These are phyloP conservation scores for Lethocerus indicus DNA, from an alignment of 1,140 invertebrate genomes.

Conservation along the genomic window DNA sequence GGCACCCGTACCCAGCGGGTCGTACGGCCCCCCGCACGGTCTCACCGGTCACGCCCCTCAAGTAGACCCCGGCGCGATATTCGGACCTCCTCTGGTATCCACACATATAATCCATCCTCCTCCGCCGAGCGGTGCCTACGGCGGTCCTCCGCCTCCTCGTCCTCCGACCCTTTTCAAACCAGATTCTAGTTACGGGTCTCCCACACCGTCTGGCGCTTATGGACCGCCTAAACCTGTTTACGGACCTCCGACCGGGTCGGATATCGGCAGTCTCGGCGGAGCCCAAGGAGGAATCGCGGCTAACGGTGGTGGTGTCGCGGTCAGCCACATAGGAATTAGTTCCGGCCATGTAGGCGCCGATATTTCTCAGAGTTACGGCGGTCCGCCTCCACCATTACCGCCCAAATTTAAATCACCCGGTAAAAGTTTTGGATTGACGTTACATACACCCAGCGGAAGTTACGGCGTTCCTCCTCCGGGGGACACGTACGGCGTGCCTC, in stretches of 20 bases:
- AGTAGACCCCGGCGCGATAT: background rate
- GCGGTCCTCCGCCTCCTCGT: conserved; percentile 8
- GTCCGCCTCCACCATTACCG: no score
- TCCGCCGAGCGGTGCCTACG: background rate
- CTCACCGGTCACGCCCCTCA: background rate
- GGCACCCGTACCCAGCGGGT: background rate
- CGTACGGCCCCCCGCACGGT: background rate
- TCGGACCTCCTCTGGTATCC: background rate
- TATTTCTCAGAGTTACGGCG: no score
- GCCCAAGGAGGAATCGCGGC: no score
- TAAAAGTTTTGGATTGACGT: background rate
- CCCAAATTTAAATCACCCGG: no score
- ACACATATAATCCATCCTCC: background rate
- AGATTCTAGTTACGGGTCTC: background rate
- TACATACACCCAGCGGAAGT: conserved; percentile 2
- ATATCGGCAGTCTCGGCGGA: no score
- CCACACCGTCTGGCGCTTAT: conserved; percentile 13
- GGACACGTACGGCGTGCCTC: conserved; percentile 14
- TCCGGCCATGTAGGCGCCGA: no score
- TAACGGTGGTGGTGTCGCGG: no score
- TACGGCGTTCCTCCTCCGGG: conserved; percentile 16
- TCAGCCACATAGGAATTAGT: no score
- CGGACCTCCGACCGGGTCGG: conserved; percentile 15
- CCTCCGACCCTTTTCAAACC: background rate
- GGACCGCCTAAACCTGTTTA: conserved; percentile 8